Conservation (phyloP, 2,797 vertebrate genomes). For the Phrynocephalus forsythii region DNA sequence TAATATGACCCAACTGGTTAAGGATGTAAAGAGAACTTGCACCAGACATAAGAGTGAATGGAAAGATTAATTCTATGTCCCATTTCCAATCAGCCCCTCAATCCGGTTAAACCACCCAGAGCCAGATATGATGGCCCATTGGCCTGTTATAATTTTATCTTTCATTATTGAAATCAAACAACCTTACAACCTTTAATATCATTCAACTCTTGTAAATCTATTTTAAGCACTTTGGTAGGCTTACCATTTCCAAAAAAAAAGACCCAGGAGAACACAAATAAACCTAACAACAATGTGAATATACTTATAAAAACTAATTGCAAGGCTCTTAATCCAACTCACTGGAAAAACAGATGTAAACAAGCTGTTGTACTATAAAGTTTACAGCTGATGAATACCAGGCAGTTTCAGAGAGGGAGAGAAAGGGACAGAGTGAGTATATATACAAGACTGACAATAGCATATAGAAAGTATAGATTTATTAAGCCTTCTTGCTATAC, state of each 20-base stretch:
- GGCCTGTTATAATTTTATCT: conserved; percentile 10
- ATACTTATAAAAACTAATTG: conserved; percentile 51
- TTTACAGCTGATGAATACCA: conserved; percentile 57
- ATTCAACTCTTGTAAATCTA: conserved; percentile 39
- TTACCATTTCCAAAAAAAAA: conserved; percentile 51
- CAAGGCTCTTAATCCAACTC: conserved; percentile 51
- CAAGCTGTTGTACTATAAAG: conserved; percentile 46
- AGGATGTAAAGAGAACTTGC: neutral
- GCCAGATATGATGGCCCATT: neutral
- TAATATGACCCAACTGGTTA: neutral
- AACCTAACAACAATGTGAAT: conserved; percentile 51
- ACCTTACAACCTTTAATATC: neutral
- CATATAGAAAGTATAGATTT: conserved; percentile 68
- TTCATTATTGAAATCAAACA: conserved; percentile 42
- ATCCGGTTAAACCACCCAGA: neutral
- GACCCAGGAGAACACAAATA: conserved; percentile 48
- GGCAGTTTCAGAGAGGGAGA: conserved; percentile 39
- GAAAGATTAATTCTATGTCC: neutral
- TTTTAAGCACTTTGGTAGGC: conserved; percentile 45
- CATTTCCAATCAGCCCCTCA: neutral
- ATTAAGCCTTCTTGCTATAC: conserved; percentile 73
- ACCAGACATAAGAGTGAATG: neutral
- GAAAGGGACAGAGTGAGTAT: conserved; percentile 16
- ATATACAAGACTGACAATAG: conserved; percentile 61
- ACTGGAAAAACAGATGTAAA: conserved; percentile 45